Evolutionary conservation across 1,140 invertebrate genomes (phyloP).

Genomic region (Mercenaria mercenaria): DNA sequence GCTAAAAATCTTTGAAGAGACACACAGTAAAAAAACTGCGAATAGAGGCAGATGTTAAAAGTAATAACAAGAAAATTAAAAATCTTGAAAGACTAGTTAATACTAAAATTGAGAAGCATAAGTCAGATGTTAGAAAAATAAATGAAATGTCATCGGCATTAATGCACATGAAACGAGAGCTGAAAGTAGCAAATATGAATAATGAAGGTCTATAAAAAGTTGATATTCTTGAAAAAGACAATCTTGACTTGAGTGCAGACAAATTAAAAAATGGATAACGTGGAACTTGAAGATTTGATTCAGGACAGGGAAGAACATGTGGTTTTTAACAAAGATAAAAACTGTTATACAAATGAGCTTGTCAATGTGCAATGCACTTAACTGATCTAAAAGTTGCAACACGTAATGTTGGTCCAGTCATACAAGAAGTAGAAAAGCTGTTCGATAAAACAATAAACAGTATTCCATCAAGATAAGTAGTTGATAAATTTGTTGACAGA

Average conservation of each 20-base stretch:
- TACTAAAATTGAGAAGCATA: neutral
- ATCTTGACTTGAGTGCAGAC: neutral
- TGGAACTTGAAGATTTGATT: neutral
- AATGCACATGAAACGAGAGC: constrained; percentile 1
- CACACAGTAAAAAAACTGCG: no score
- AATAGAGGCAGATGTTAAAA: no score
- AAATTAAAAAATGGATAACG: neutral
- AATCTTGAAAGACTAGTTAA: no score
- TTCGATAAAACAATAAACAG: no score
- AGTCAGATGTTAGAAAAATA: no score
- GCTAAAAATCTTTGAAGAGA: no score
- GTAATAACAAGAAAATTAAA: no score
- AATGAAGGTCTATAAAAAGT: neutral
- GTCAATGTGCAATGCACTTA: constrained; percentile 16
- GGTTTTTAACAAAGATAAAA: neutral
- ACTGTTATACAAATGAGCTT: constrained; percentile 6
- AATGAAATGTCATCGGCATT: no score
- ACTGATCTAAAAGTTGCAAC: neutral
- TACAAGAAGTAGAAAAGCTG: no score
- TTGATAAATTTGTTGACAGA: constrained; percentile 52
- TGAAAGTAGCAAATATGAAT: constrained; percentile 9
- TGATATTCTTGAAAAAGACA: constrained; percentile 5
- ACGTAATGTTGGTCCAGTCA: neutral
- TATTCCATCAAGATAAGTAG: constrained; percentile 26
- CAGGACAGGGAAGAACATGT: neutral